These are phyloP conservation scores for Diadumene lineata DNA, from an alignment of 92 coral and sea anemone genomes.

Conservation along the genomic window DNA sequence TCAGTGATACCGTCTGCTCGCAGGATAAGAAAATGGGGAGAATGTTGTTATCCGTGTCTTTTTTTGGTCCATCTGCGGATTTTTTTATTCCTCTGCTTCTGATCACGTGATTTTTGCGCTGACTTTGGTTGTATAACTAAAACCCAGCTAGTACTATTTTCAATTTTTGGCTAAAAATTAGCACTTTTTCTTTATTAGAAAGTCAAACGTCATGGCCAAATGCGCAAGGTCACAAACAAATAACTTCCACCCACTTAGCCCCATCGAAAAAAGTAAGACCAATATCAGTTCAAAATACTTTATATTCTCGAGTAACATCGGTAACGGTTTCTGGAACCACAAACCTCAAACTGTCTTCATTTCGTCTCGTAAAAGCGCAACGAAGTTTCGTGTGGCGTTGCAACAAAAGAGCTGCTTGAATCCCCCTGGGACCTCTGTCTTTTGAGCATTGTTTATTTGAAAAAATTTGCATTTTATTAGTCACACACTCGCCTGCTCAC, in stretches of 20 bases:
- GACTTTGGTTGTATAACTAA: no score
- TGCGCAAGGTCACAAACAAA: background rate
- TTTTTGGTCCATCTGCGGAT: no score
- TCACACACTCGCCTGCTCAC: conserved; percentile 22
- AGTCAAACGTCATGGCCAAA: background rate
- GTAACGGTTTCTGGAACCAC: background rate
- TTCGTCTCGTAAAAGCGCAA: no score
- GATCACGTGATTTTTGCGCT: no score
- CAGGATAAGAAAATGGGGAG: no score
- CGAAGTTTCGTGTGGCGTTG: background rate
- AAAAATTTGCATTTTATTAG: conserved; percentile 11
- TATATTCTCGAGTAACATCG: no score
- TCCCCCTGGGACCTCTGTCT: background rate
- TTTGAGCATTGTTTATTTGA: background rate
- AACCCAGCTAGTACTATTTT: no score
- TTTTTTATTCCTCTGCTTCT: no score
- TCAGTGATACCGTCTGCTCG: no score
- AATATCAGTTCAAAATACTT: background rate
- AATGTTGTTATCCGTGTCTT: no score
- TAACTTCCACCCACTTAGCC: background rate
- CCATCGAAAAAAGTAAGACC: background rate
- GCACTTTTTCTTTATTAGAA: background rate
- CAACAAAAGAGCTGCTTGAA: background rate
- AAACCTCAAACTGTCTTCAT: no score
- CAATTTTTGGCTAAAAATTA: background rate